Base-by-base conservation (phyloP, 2,888 invertebrate genomes). In the Anticlea derivata region DNA sequence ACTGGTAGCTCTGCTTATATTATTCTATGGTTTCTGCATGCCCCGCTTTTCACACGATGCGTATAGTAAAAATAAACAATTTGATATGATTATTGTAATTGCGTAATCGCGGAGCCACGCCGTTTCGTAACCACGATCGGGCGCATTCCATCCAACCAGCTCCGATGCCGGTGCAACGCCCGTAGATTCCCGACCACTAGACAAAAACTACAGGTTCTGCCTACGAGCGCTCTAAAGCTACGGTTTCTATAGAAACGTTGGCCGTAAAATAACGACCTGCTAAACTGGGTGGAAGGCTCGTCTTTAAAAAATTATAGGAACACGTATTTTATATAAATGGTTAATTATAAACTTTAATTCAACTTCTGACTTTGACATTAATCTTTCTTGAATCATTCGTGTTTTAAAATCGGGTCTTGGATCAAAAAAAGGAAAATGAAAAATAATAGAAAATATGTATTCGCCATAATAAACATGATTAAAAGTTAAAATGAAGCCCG, bases 61-160 rank as follows among this genome's bases (percentile, higher is more conserved):
- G 24, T 6, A 8, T 24, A 45, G 39, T 50, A 51, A 57, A 60
- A 50, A 62, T 49, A 57, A 65, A 65, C 63, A 60, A 66, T 66
- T 59, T 46, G 59, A 67, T 65, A 66, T 63, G 62, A 73, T 60
- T 61, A 64, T 65, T 70, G 69, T 71, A 68, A 77, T 79, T 78
- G 71, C 76, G 70, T 76, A 77, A 77, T 82, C 76, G 80, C 70
- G 64, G 70, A 83, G 83, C 78, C 83, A 80, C 73, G 81, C 78
- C 70, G 80, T 90, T 89, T 88, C 86, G 87, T 84, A 87, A 89
- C 82, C 75, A 77, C 83, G 80, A 81, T 81, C 86, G 80, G 80
- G 78, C 78, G 64, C 88, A 88, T 90, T 87, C 90, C 52, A 27
- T 26, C 30, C 31, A 20, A 45, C 37, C 88, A 76, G 68, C 67